A percentile compares a stretch with the other conserved stretches of the same genome.
Evolutionary conservation across 2,888 invertebrate genomes (phyloP).

Genomic region (Sinopyrophorus schimmeli): DNA sequence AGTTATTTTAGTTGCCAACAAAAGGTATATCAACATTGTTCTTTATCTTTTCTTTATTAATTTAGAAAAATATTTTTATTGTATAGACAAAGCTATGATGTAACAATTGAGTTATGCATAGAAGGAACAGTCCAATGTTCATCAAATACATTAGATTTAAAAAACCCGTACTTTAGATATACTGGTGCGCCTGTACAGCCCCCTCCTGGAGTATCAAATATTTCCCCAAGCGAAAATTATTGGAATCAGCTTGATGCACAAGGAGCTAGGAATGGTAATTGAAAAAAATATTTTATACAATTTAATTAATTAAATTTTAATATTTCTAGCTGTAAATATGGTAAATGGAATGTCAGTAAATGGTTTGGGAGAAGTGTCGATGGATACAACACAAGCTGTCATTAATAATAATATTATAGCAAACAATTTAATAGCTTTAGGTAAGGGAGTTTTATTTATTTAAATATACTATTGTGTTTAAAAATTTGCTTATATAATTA

Average conservation of each 20-base stretch:
- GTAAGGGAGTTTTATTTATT: conserved; percentile 33
- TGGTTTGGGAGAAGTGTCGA: conserved; percentile 72
- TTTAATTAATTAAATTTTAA: not conserved
- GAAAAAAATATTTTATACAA: conserved; percentile 10
- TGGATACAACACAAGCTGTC: conserved; percentile 67
- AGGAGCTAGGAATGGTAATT: conserved; percentile 59
- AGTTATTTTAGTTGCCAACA: conserved; percentile 88
- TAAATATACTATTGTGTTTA: too few species aligned
- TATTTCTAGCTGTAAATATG: conserved; percentile 65
- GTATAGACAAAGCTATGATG: conserved; percentile 93
- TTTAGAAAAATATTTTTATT: too few species aligned
- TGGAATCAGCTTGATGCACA: conserved; percentile 86
- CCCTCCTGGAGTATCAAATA: conserved; percentile 87
- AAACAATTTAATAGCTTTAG: conserved; percentile 55
- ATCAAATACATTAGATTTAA: conserved; percentile 91
- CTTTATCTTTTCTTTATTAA: too few species aligned
- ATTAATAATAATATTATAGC: conserved; percentile 57
- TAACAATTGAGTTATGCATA: conserved; percentile 90
- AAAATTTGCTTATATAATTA: too few species aligned
- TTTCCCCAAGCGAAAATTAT: conserved; percentile 92
- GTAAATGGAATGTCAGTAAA: conserved; percentile 77
- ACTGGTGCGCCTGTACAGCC: conserved; percentile 91
- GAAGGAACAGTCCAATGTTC: conserved; percentile 87
- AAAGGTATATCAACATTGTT: conserved; percentile 62
- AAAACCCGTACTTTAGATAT: conserved; percentile 98